Percentiles rank a stretch among this genome's conserved stretches.
phyloP scores from a whole-genome alignment of 1,140 invertebrate genomes.

The Lepeophtheirus salmonis region DNA sequence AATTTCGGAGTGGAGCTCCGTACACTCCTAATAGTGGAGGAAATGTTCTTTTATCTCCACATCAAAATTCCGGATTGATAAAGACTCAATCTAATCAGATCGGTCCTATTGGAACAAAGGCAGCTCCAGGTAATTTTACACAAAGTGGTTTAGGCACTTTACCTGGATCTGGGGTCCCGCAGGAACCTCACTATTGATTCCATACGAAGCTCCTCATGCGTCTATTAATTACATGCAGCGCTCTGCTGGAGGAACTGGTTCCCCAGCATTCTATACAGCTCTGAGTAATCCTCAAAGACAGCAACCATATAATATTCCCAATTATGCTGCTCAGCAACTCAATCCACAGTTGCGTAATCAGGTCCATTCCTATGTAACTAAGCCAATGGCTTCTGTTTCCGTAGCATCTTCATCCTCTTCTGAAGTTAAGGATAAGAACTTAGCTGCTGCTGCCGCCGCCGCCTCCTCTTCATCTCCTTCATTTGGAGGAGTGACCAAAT shows the following conservation, averaged over 20 bases:
- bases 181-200: not conserved
- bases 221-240: not conserved
- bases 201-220: not conserved
- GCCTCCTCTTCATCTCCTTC: too few species aligned
- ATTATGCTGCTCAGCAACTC: too few species aligned
- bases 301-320: not conserved
- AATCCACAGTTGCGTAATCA: too few species aligned
- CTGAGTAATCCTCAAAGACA: not conserved
- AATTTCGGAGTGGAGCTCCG: not conserved
- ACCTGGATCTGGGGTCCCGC: too few species aligned
- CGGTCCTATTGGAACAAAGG: conserved; percentile 18
- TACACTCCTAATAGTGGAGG: not conserved
- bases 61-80: not conserved
- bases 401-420: too few species aligned
- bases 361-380: too few species aligned
- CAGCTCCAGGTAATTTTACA: not conserved
- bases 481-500: too few species aligned
- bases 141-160: too few species aligned
- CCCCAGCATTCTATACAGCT: not conserved
- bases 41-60: not conserved
- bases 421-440: too few species aligned
- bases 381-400: too few species aligned
- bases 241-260: not conserved
- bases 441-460: too few species aligned
- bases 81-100: not conserved